Conservation (phyloP, 2,888 invertebrate genomes). For the Pachymerium ferrugineum region DNA sequence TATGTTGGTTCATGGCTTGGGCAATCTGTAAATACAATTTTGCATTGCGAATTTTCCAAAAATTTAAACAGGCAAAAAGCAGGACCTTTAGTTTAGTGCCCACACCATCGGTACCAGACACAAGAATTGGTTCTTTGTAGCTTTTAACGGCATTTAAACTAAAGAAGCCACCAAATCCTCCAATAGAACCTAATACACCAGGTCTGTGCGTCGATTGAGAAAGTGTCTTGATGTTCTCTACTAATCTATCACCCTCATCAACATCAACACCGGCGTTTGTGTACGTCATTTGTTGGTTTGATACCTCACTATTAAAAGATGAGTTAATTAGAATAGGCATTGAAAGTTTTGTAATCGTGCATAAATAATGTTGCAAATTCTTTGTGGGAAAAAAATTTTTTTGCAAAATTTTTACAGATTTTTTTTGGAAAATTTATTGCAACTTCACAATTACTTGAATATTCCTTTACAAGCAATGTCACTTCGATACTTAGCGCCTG, state of each 20-base stretch:
- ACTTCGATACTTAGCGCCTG: constrained; percentile 75
- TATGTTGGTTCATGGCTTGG: constrained; percentile 67
- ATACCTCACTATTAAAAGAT: not conserved
- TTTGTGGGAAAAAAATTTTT: constrained; percentile 34
- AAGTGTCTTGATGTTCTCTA: constrained; percentile 72
- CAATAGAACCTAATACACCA: constrained; percentile 76
- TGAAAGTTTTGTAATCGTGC: constrained; percentile 16
- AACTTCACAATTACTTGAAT: too few relatives aligned
- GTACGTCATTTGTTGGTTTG: constrained; percentile 60
- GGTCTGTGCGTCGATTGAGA: constrained; percentile 70
- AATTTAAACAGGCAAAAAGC: constrained; percentile 21
- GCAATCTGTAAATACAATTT: constrained; percentile 63
- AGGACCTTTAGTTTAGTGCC: constrained; percentile 88
- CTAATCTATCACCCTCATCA: constrained; percentile 79
- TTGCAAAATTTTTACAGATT: too few relatives aligned
- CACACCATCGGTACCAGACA: constrained; percentile 93
- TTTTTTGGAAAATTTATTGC: too few relatives aligned
- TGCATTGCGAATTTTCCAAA: constrained; percentile 27
- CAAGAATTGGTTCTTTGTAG: constrained; percentile 75
- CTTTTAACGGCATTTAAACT: constrained; percentile 67
- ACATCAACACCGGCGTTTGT: constrained; percentile 87
- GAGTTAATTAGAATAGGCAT: not conserved
- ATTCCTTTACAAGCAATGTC: constrained; percentile 88
- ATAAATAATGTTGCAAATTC: constrained; percentile 2
- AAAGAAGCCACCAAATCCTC: constrained; percentile 91